Evolutionary conservation across 2,113 vertebrate species (phyloP).

Genomic region (Ellobius talpinus): DNA sequence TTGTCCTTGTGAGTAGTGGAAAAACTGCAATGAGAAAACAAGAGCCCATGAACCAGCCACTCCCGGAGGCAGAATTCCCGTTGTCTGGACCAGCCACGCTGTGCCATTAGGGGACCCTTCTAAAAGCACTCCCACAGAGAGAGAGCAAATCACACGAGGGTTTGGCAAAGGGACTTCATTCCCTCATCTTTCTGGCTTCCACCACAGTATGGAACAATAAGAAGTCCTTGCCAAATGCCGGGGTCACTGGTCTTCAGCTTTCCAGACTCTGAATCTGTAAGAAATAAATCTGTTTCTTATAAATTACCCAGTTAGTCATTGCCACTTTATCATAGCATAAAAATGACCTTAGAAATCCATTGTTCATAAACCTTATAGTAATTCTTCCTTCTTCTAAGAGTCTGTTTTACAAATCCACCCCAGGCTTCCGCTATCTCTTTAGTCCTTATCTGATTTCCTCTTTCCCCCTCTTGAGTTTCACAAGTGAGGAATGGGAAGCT

Average conservation of each 20-base stretch:
- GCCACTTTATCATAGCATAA: not conserved
- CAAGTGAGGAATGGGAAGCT: not conserved
- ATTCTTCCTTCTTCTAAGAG: not conserved
- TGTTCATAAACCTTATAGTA: not conserved
- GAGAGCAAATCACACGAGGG: not conserved
- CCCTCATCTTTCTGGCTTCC: not conserved
- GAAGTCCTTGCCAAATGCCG: not conserved
- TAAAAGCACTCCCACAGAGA: not conserved
- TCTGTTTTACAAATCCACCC: not conserved
- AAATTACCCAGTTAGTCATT: not conserved
- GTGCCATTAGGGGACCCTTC: not conserved
- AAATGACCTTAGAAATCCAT: not conserved
- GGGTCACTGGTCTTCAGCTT: not conserved
- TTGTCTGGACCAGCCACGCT: not conserved
- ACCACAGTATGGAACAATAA: not conserved
- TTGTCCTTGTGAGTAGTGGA: slow-evolving; percentile 89
- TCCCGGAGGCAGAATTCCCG: not conserved
- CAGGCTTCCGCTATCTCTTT: not conserved
- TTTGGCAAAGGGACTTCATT: not conserved
- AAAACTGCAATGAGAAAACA: slow-evolving; percentile 89
- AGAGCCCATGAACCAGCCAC: slow-evolving; percentile 3
- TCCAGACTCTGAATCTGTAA: not conserved
- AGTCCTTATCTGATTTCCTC: not conserved
- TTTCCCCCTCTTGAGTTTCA: not conserved
- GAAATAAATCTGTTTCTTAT: not conserved